phyloP scores from a whole-genome alignment of 2,797 vertebrate genomes.

The Sebastiscus tertius region DNA sequence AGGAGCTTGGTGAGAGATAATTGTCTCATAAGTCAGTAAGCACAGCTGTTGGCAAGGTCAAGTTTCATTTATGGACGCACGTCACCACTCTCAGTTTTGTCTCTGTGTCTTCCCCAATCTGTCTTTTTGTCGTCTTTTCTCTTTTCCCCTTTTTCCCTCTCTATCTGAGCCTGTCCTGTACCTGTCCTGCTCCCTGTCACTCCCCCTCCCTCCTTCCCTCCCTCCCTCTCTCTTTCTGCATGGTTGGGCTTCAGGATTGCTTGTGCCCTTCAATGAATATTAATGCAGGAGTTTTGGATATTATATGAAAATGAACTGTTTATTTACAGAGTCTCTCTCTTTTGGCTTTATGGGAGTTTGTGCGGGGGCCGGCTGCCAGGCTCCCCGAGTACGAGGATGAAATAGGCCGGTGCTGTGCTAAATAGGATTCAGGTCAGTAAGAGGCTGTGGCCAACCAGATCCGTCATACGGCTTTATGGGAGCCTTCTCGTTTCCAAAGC shows the following conservation, averaged over 20 bases:
- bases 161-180: constrained; percentile 35
- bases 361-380: constrained; percentile 24
- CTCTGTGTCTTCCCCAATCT: constrained; percentile 33
- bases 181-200: constrained; percentile 43
- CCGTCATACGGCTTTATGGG: constrained; percentile 42
- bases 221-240: constrained; percentile 60
- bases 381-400: constrained; percentile 42
- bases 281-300: constrained; percentile 74
- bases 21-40: constrained; percentile 84
- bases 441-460: constrained; percentile 57
- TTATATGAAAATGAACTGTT: constrained; percentile 79
- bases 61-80: constrained; percentile 73
- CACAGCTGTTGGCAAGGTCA: constrained; percentile 86
- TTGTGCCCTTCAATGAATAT: constrained; percentile 75
- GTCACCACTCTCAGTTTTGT: constrained; percentile 36
- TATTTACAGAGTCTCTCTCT: constrained; percentile 68
- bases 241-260: constrained; percentile 67
- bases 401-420: constrained; percentile 41
- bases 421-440: constrained; percentile 62
- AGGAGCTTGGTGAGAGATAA: constrained; percentile 72
- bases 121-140: background rate
- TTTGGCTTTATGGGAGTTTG: constrained; percentile 44
- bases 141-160: background rate
- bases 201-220: background rate
- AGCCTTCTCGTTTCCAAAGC: constrained; percentile 13